Evolutionary conservation across 1,140 invertebrate genomes (phyloP), one percentile per base, ranked within the genome.

Genomic region (Bombus superbus): DNA sequence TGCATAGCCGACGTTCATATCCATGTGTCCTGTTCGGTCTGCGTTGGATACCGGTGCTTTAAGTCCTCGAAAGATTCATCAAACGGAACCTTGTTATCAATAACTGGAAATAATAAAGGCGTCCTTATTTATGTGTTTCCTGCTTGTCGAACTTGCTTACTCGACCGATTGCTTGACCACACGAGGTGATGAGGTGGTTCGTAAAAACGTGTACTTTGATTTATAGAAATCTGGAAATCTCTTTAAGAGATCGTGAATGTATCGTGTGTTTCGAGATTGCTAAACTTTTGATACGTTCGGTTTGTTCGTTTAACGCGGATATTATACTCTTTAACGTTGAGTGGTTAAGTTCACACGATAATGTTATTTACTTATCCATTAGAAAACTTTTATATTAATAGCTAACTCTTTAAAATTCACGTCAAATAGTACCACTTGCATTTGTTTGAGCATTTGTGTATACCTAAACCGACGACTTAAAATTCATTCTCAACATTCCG

Each of bases 11-110:
- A 44, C 47, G 71, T 75, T 79, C 44, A 35, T 75, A 32, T 75
- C 32, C 47, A 13, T 76, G 25, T 62, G 47, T 81, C 78, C 66
- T 57, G 79, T 38, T 35, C 57, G 77, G 40, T 86, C 59, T 28
- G 38, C 59, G 40, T 3, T 32, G 69, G 28, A 13, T 78, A 82
- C 79, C 81, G 35, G 47, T 73, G 78, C 72, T 88, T 86, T 47
- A 57, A 77, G 35, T 10, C 78, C 75, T 44, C 40, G 38, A 32
- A 32, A 68, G 77, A 78, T 66, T 89, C 85, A 79, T 89, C 87
- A 38, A 89, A 80, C 79, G 73, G 83, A 86, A 80, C 57, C 79
- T 74, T 73, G 32, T 72, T 85, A 62, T 85, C 83, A 25, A 85
- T 72, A 64, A 64, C 64, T 59, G 28, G 32, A 62, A 84, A 79